Base-by-base conservation (phyloP, 2,113 vertebrate species). In the Glaucomys volans region DNA sequence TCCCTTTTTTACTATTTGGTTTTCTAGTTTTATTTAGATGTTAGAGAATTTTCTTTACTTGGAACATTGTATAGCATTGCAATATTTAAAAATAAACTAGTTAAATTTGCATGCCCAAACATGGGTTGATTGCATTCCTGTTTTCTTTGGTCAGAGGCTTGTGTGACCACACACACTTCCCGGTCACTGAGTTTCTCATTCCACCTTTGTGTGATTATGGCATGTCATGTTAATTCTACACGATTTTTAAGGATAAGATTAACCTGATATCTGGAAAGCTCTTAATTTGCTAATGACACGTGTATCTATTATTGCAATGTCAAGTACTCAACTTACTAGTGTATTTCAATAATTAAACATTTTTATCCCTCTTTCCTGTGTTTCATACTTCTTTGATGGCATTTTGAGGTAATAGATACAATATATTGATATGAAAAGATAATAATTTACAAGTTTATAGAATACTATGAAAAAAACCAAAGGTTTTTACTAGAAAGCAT, bases 271-370 rank as follows among this genome's bases (percentile, higher is more conserved):
- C 92, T 97, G 82, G 95, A 95, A 97, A 96, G 72, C 52, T 42
- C 30, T 96, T 89, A 44, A 59, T 44, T 97, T 97, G 66, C 71
- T 85, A 92, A 64, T 13, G 84, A 57, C 64, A 2, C 77, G 52
- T 97, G 74, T 87, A 16, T 14, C 84, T 57, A 96, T 44, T 74
- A 92, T 62, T 66, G 90, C 95, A 24, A 90, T 95, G 89, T 97
- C 79, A 50, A 17, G 95, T 85, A 95, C 67, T 75, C 95, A 50
- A 3, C 79, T 95, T 90, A 92, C 66, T 95, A 66, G 13, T 94
- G 22, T 95, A 95, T 97, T 97, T 97, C 93, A 97, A 97, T 75
- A 92, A 98, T 96, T 98, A 98, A 98, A 47, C 47, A 77, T 98
- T 98, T 98, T 97, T 97, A 87, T 95, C 94, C 93, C 96, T 97